Percentiles rank a stretch among this genome's conserved stretches.
Conservation (phyloP, 2,888 invertebrate genomes). For the Tipula unca region DNA sequence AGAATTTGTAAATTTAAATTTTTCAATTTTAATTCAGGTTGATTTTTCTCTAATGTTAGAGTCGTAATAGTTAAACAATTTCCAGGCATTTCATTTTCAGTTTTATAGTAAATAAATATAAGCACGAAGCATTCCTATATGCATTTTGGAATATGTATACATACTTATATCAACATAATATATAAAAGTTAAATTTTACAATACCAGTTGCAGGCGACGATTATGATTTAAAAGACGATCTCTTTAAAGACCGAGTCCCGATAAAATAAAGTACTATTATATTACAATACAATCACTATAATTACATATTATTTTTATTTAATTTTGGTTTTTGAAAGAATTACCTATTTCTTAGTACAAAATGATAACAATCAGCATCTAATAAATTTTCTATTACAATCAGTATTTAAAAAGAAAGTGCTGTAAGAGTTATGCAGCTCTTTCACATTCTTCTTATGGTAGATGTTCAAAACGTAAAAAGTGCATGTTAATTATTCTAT, state of each 20-base stretch:
- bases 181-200: background rate
- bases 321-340: background rate
- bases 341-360: background rate
- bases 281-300: background rate
- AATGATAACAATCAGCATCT: background rate
- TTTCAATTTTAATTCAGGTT: background rate
- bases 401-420: background rate
- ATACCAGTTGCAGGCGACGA: background rate
- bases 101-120: too few relatives aligned
- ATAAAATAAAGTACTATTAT: background rate
- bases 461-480: background rate
- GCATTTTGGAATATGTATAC: background rate
- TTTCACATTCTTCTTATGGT: background rate
- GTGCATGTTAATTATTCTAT: background rate
- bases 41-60: background rate
- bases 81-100: background rate
- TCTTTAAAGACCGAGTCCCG: background rate
- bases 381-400: background rate
- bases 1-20: background rate
- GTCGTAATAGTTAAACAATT: background rate
- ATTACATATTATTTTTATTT: background rate
- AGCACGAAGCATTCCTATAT: background rate
- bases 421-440: background rate
- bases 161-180: background rate
- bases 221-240: background rate